Base-by-base conservation (phyloP, 1,140 invertebrate species). In the Globodera ellingtonae region DNA sequence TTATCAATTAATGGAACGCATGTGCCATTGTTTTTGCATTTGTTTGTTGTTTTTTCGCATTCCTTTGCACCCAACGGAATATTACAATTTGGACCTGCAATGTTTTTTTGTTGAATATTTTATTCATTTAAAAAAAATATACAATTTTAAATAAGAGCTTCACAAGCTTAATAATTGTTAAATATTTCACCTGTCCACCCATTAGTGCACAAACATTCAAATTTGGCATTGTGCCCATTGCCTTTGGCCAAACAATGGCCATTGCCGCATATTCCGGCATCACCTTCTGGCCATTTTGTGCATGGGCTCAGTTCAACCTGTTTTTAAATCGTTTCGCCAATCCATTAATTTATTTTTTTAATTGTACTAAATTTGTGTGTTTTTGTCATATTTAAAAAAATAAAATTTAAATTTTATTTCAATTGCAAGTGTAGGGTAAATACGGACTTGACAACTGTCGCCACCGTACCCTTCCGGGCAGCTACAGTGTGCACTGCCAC, bases 191-290 rank as follows among this genome's bases (percentile, higher is more conserved):
- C 67, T 67, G 21, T n/a, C 76, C 76, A 78, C 3, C 76, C 65
- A 44, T 44, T 21, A 47, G 4, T n/a, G 50, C 76, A 78, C 59
- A n/a, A 35, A 47, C 76, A 78, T 52, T 35, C 35, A 78, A 66
- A 67, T 44, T 56, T 24, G 50, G 76, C 59, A 48, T 78, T 78
- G 66, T 78, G 67, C 6, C 76, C 76, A n/a, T n/a, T 50, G 67
- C 67, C 67, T 44, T 35, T 70, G 67, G 67, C 67, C n/a, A 15
- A 21, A 21, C 76, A 78, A 8, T 69, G 52, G 72, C 59, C 66
- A 70, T 70, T 50, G 18, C 76, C 76, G 66, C 76, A 78, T 47
- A 78, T 78, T n/a, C 76, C 67, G 10, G 52, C 24, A 18, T 78
- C 76, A 3, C 21, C 65, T 47, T 78, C 21, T 24, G 76, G 5